Evolutionary conservation across 2,113 vertebrate species (phyloP).

Genomic region (Rostratula benghalensis): DNA sequence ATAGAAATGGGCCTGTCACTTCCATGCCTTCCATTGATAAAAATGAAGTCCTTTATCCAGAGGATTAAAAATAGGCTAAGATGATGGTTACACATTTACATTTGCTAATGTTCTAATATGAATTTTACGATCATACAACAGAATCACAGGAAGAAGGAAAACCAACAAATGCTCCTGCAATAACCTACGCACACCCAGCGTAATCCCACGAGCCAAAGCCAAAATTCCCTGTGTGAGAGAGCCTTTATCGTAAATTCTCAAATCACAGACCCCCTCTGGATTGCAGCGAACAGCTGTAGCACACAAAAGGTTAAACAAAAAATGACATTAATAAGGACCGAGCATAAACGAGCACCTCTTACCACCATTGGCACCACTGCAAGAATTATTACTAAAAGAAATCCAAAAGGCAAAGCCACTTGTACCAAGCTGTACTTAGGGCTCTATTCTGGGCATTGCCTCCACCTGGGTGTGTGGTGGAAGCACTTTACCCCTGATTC

Average conservation of each 20-base stretch:
- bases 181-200: neutral
- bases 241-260: neutral
- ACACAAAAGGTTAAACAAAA: conserved; percentile 21
- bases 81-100: neutral
- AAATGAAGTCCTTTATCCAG: neutral
- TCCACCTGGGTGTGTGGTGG: conserved; percentile 26
- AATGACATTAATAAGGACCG: neutral
- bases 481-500: conserved; percentile 7
- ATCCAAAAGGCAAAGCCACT: conserved; percentile 22
- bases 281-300: neutral
- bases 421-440: neutral
- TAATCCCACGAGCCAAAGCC: neutral
- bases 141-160: neutral
- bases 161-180: neutral
- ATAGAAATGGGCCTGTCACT: conserved; percentile 28
- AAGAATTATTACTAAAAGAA: neutral
- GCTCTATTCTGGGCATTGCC: conserved; percentile 1
- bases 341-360: neutral
- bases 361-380: neutral
- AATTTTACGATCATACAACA: neutral
- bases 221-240: neutral
- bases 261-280: neutral
- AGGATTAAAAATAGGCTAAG: neutral
- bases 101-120: neutral
- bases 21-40: conserved; percentile 19